Evolutionary conservation across 2,888 invertebrate species (phyloP).

Genomic region (Chrysolina oricalcia): DNA sequence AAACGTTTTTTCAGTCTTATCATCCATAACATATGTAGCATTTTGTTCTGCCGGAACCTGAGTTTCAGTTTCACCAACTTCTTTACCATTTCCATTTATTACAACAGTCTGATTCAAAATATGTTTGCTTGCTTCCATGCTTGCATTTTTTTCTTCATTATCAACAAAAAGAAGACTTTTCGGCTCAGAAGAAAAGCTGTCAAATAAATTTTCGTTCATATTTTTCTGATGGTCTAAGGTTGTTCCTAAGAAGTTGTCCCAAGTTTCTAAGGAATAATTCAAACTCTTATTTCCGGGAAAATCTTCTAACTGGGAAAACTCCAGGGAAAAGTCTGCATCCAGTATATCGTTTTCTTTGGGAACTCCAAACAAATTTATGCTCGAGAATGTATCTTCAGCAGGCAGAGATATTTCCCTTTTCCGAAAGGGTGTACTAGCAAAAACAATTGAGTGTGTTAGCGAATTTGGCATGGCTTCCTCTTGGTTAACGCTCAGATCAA

Average conservation of each 20-base stretch:
- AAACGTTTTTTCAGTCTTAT: constrained; percentile 26
- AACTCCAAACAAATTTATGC: constrained; percentile 55
- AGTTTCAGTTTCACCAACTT: neutral
- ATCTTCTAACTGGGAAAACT: constrained; percentile 1
- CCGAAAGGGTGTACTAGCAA: constrained; percentile 61
- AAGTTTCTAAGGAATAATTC: constrained; percentile 70
- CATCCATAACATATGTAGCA: constrained; percentile 23
- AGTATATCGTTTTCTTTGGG: constrained; percentile 60
- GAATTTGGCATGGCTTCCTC: constrained; percentile 64
- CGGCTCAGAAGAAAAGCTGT: constrained; percentile 66
- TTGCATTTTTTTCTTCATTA: constrained; percentile 41
- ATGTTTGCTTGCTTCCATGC: constrained; percentile 24
- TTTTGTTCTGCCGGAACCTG: neutral
- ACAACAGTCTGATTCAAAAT: constrained; percentile 22
- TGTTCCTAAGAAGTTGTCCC: constrained; percentile 70
- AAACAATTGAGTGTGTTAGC: constrained; percentile 63
- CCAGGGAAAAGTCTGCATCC: constrained; percentile 58
- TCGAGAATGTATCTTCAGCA: constrained; percentile 50
- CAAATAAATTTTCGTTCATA: constrained; percentile 61
- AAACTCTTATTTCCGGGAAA: constrained; percentile 50
- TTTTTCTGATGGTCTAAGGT: constrained; percentile 65
- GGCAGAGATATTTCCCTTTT: constrained; percentile 50
- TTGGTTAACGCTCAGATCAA: constrained; percentile 65
- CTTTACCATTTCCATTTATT: neutral
- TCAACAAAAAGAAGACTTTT: constrained; percentile 66